Conservation (phyloP, 2,113 vertebrate species). For the Centropus bengalensis region DNA sequence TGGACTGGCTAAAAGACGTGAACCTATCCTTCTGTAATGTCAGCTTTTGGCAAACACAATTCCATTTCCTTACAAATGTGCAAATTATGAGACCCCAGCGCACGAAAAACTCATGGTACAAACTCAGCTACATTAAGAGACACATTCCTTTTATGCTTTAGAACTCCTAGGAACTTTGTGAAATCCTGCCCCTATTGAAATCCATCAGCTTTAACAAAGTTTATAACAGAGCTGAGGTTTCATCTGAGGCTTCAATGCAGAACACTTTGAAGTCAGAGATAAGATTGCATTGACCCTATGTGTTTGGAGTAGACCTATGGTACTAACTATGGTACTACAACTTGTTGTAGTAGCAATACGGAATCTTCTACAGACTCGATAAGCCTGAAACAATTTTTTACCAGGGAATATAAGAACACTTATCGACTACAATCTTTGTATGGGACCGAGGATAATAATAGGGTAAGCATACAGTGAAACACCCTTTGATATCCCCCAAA, state of each 20-base stretch:
- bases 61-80: neutral
- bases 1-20: neutral
- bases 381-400: neutral
- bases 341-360: neutral
- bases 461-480: neutral
- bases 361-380: neutral
- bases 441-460: neutral
- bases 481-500: neutral
- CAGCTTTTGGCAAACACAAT: neutral
- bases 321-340: neutral
- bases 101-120: neutral
- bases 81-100: neutral
- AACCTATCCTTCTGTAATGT: neutral
- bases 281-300: neutral
- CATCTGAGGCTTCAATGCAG: no score
- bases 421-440: neutral
- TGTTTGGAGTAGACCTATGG: neutral
- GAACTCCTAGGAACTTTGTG: neutral
- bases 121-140: neutral
- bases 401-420: neutral
- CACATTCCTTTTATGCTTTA: neutral
- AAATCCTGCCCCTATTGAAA: neutral
- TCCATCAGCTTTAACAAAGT: neutral
- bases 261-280: neutral
- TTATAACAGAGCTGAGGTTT: neutral